Evolutionary conservation across 2,888 invertebrate genomes (phyloP), one percentile per base, ranked within the genome.

Genomic region (Sceliomorpha sp.): DNA sequence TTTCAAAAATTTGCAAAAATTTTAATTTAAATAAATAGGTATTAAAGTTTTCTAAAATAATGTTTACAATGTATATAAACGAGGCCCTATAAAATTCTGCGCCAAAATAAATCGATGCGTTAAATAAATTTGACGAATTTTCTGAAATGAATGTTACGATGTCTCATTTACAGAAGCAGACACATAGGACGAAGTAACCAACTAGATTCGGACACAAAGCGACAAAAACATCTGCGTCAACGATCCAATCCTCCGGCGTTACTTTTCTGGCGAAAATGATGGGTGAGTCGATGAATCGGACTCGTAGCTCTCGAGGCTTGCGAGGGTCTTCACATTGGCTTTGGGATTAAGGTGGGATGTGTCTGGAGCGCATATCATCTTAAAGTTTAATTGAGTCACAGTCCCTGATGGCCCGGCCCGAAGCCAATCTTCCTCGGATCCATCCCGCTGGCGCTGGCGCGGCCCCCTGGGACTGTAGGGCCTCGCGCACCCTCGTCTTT

Each of bases 331-430:
- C 44, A 56, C 53, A 31, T 59, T 42, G 62, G 50, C 58, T 69
- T 31, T 55, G 55, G 66, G 68, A 63, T 60, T 53, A 68, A 63
- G 89, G 88, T 86, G 88, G 85, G 83, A 76, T 79, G 72, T 36
- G 73, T 51, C 70, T 68, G 69, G 55, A 55, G 77, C 84, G 90
- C 91, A 91, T 91, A 91, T 90, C 91, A 90, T 91, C 91, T 91
- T 91, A 90, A 92, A 92, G 92, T 92, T 92, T 92, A 92, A 92
- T 92, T 92, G 92, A 92, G 91, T 91, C 91, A 89, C 87, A 89
- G 89, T 89, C 90, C 89, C 89, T 85, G 80, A 89, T 89, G 90
- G 87, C 88, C 84, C 84, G 85, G 87, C 88, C 87, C 88, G 88
- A 74, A 85, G 81, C 82, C 84, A 85, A 85, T 85, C 83, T 82